Evolutionary conservation across 2,797 vertebrate genomes (phyloP).

Genomic region (Acanthurus lineatus): DNA sequence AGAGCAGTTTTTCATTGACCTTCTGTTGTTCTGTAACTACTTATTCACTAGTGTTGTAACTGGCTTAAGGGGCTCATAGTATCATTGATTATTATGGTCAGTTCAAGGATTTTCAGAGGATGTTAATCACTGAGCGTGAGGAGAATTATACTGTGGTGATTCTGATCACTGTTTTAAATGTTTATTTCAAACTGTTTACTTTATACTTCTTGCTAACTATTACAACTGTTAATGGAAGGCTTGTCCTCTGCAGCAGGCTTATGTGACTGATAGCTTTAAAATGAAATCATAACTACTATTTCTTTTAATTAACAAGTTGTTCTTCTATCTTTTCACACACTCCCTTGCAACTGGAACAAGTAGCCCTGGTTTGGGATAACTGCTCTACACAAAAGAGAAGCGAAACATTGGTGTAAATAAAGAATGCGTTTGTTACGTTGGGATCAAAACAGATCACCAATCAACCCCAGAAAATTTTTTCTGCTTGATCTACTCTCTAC

Average conservation of each 20-base stretch:
- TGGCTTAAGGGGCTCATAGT: too few species aligned
- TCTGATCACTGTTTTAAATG: not conserved
- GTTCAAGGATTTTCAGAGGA: not conserved
- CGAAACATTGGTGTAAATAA: too few species aligned
- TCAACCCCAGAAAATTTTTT: not conserved
- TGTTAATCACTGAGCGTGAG: too few species aligned
- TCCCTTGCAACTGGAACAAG: too few species aligned
- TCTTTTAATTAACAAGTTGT: too few species aligned
- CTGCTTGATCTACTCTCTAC: not conserved
- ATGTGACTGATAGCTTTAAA: too few species aligned
- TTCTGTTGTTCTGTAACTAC: not conserved
- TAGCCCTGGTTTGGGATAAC: too few species aligned
- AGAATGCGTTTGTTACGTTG: not conserved
- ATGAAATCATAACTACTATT: too few species aligned
- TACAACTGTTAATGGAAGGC: too few species aligned
- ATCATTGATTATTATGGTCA: not conserved
- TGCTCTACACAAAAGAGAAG: not conserved
- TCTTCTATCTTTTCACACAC: too few species aligned
- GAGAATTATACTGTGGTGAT: too few species aligned
- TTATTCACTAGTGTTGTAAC: not conserved
- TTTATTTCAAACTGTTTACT: not conserved
- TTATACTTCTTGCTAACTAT: not conserved
- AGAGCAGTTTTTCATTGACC: not conserved
- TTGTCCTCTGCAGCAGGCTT: not conserved
- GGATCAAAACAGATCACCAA: too few species aligned